These are phyloP conservation scores for Setipinna tenuifilis DNA, from an alignment of 2,797 vertebrate genomes.

Conservation along the genomic window DNA sequence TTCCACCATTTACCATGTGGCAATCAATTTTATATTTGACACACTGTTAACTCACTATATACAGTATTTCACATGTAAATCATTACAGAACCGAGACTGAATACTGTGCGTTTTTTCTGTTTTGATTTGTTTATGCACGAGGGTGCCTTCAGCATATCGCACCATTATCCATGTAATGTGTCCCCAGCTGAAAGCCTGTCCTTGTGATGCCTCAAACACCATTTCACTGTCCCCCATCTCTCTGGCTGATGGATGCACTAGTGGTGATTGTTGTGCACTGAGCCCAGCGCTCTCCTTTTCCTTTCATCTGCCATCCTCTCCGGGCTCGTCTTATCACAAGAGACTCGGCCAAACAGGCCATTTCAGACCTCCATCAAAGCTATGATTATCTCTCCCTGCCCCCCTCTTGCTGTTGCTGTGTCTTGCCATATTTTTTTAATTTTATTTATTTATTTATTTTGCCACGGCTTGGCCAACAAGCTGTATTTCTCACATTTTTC, in stretches of 20 bases:
- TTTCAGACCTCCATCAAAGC: slow-evolving; percentile 63
- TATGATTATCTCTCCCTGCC: slow-evolving; percentile 28
- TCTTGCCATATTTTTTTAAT: slow-evolving; percentile 18
- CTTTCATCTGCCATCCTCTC: slow-evolving; percentile 64
- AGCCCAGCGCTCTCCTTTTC: slow-evolving; percentile 48
- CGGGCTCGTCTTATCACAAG: slow-evolving; percentile 52
- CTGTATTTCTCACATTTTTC: not conserved
- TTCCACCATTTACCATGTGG: not conserved
- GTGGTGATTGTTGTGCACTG: slow-evolving; percentile 51
- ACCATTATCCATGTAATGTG: not conserved
- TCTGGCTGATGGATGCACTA: slow-evolving; percentile 47
- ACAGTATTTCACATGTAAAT: not conserved
- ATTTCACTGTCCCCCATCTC: not conserved
- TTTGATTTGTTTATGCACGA: slow-evolving; percentile 5
- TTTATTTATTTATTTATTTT: slow-evolving; percentile 25
- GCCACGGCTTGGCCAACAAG: not conserved
- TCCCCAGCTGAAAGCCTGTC: slow-evolving; percentile 4
- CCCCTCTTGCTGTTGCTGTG: slow-evolving; percentile 38
- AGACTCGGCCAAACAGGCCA: slow-evolving; percentile 44
- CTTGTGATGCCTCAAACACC: slow-evolving; percentile 13
- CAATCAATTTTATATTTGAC: not conserved
- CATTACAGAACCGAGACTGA: not conserved
- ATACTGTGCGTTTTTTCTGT: not conserved
- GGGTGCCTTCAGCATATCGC: not conserved
- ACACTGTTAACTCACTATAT: not conserved